phyloP scores from a whole-genome alignment of 2,113 vertebrate genomes.

The Nettapus auritus region DNA sequence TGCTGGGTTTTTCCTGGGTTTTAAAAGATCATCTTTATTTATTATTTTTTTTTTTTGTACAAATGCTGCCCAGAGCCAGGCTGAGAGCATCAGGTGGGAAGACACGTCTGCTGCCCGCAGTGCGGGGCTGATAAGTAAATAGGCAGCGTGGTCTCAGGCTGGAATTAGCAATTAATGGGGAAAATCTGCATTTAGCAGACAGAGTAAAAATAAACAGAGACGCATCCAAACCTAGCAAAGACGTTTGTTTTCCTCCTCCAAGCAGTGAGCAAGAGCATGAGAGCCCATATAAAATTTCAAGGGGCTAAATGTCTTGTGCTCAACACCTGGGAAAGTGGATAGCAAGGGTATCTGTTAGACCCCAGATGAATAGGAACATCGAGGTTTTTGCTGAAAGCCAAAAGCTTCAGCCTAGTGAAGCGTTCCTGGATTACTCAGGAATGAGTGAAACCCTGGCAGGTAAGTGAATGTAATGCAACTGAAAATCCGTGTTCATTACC shows the following conservation, averaged over 20 bases:
- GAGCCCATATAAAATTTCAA: background rate
- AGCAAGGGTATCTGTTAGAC: background rate
- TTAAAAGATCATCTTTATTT: background rate
- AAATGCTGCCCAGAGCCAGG: background rate
- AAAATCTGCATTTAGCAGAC: slow-evolving; percentile 33
- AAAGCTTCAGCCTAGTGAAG: background rate
- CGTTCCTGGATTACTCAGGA: background rate
- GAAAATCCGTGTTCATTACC: background rate
- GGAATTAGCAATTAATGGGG: background rate
- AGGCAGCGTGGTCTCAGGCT: background rate
- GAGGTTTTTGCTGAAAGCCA: background rate
- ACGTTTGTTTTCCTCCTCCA: slow-evolving; percentile 7
- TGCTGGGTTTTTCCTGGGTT: background rate
- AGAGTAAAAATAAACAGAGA: slow-evolving; percentile 48
- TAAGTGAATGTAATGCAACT: background rate
- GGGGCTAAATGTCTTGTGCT: background rate
- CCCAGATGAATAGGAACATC: background rate
- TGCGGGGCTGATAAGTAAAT: background rate
- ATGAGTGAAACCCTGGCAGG: background rate
- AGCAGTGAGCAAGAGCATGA: background rate
- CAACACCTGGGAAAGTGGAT: background rate
- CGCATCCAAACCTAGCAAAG: background rate
- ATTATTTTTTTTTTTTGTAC: background rate
- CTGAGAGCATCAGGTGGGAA: background rate
- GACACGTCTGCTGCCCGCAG: background rate